Conservation (phyloP, 2,888 invertebrate genomes). For the Beris chalybata region DNA sequence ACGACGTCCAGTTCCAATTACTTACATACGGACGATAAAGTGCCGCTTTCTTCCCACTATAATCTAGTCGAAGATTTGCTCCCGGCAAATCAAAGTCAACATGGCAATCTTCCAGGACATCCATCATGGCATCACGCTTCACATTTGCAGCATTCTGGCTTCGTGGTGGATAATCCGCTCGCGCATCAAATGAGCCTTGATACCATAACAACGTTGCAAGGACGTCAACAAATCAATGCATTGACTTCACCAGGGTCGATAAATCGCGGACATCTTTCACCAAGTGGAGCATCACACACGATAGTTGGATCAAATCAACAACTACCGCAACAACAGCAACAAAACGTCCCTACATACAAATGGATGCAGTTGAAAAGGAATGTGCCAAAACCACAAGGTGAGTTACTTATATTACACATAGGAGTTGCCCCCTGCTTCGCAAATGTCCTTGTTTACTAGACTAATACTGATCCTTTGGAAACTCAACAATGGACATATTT, state of each 20-base stretch:
- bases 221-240: constrained; percentile 36
- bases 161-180: constrained; percentile 38
- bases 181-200: constrained; percentile 40
- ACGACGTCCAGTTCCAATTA: constrained; percentile 46
- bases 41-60: constrained; percentile 63
- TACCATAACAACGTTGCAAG: constrained; percentile 36
- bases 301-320: constrained; percentile 43
- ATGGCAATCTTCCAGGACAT: constrained; percentile 43
- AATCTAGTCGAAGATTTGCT: constrained; percentile 52
- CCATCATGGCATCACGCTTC: constrained; percentile 47
- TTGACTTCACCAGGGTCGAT: constrained; percentile 38
- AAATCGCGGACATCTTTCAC: constrained; percentile 35
- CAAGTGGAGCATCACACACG: constrained; percentile 27
- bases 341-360: constrained; percentile 87
- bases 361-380: constrained; percentile 99
- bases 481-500: too few species aligned
- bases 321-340: constrained; percentile 57
- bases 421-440: too few species aligned
- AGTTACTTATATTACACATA: constrained; percentile 49
- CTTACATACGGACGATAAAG: constrained; percentile 55
- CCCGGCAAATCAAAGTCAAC: constrained; percentile 45
- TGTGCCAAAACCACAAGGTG: constrained; percentile 90
- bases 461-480: too few species aligned
- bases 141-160: constrained; percentile 49
- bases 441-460: too few species aligned